Percentiles rank a stretch among this genome's conserved stretches.
Evolutionary conservation across 2,113 vertebrate species (phyloP).

Genomic region (Enhydra lutris): DNA sequence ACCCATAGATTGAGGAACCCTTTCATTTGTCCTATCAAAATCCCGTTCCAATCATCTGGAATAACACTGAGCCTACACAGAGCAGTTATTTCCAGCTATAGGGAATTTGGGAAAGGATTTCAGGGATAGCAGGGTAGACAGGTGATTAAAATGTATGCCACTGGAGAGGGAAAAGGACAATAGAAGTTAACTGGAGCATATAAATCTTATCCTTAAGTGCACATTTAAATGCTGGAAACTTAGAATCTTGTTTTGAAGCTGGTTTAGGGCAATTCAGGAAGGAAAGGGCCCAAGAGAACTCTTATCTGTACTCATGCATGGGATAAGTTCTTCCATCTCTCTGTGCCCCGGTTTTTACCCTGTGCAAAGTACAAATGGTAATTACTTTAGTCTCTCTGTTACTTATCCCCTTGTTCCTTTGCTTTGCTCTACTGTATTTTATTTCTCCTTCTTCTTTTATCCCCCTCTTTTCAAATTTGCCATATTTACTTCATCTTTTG

Average conservation of each 20-base stretch:
- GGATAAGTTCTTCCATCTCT: neutral
- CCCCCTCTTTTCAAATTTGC: neutral
- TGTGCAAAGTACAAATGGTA: neutral
- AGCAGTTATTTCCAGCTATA: neutral
- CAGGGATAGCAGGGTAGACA: neutral
- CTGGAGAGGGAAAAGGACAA: neutral
- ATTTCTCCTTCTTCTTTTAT: neutral
- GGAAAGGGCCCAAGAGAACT: neutral
- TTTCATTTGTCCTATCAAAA: conserved; percentile 28
- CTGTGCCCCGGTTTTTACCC: neutral
- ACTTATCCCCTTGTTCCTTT: neutral
- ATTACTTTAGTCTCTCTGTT: neutral
- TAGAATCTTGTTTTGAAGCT: conserved; percentile 2
- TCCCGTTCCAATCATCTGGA: neutral
- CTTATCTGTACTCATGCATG: neutral
- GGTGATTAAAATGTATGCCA: neutral
- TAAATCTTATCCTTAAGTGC: neutral
- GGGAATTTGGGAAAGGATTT: neutral
- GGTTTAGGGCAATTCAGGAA: neutral
- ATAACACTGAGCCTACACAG: neutral
- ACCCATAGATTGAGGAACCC: neutral
- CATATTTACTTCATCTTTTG: conserved; percentile 1
- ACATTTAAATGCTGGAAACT: neutral
- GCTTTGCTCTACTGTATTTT: neutral
- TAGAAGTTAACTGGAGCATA: neutral